Evolutionary conservation across 53 echinoderm and acorn worm genomes (phyloP), one percentile per base, ranked within the genome.

Genomic region (Holothuria scabra): DNA sequence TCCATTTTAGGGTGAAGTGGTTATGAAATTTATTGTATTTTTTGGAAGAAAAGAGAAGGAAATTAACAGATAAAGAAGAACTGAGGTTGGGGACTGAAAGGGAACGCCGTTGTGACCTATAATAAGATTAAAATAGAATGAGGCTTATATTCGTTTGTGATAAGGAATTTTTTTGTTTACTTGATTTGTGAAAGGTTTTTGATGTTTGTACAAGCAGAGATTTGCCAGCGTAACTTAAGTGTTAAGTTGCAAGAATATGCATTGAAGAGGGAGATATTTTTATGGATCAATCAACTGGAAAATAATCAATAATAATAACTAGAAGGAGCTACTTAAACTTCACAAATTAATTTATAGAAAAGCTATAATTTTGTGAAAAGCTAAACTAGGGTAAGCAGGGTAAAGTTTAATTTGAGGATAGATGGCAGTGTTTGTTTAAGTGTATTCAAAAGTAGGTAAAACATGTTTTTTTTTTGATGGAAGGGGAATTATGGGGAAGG

Each of bases 331-430:
- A 72, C 72, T 72, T 72, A 35, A 34, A 46, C 44, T 25, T 46
- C 72, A 20, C 72, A 72, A 72, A 72, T 72, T 28, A 72, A 72
- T 72, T 72, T 72, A 72, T 72, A 41, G 48, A 52, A 52, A 72
- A 46, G 72, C 49, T 12, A 72, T 72, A 72, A 72, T 72, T 72
- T 22, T 72, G 34, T 37, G 25, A 72, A 48, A 38, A 44, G 72
- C 52, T 1, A 14, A 18, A 52, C 52, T 52, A 52, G 52, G 18
- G 1, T 52, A 52, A 52, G 52, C 52, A 52, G 18, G 52, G 14
- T 18, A 52, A 18, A 52, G 16, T 14, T 16, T 52, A 52, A 52
- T 52, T 52, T 52, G 11, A 52, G 52, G 16, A 52, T 52, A 18
- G 52, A 52, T 52, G 52, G 18, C 13, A 52, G 52, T 16, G 52